Percentiles rank a stretch among this genome's conserved stretches.
Evolutionary conservation across 30 jellyfish, hydroid and myxozoan species (phyloP).

Genomic region (Aurelia sp.): DNA sequence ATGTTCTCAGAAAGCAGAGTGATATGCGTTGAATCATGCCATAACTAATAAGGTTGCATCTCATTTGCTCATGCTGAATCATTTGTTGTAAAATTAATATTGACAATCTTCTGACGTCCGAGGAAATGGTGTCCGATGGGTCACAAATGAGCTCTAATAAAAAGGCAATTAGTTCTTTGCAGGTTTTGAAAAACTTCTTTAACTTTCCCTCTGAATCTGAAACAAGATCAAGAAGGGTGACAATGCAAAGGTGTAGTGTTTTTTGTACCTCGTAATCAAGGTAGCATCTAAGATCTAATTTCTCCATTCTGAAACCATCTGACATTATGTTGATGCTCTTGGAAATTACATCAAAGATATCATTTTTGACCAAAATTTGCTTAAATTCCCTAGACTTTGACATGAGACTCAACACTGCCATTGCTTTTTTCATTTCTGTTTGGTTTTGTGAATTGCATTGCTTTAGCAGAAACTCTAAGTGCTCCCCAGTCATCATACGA

Average conservation of each 20-base stretch:
- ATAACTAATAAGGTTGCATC: slow-evolving; percentile 69
- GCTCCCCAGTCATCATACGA: slow-evolving; percentile 61
- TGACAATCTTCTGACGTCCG: slow-evolving; percentile 68
- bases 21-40: slow-evolving; percentile 75
- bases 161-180: slow-evolving; percentile 53
- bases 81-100: slow-evolving; percentile 71
- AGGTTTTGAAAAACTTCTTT: slow-evolving; percentile 41
- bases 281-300: slow-evolving; percentile 54
- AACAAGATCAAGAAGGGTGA: slow-evolving; percentile 62
- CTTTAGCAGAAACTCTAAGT: slow-evolving; percentile 39
- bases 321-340: slow-evolving; percentile 61
- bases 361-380: slow-evolving; percentile 3
- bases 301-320: slow-evolving; percentile 57
- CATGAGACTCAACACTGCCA: slow-evolving; percentile 57
- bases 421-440: slow-evolving; percentile 61
- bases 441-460: slow-evolving; percentile 35
- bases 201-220: slow-evolving; percentile 40
- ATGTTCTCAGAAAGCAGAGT: slow-evolving; percentile 65
- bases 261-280: slow-evolving; percentile 53
- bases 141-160: slow-evolving; percentile 76
- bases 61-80: slow-evolving; percentile 65
- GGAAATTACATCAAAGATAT: slow-evolving; percentile 33
- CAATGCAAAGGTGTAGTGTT: slow-evolving; percentile 61
- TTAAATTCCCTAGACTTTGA: slow-evolving; percentile 63
- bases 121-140: slow-evolving; percentile 57